Evolutionary conservation across 2,888 invertebrate species (phyloP).

Genomic region (Bombylius major): DNA sequence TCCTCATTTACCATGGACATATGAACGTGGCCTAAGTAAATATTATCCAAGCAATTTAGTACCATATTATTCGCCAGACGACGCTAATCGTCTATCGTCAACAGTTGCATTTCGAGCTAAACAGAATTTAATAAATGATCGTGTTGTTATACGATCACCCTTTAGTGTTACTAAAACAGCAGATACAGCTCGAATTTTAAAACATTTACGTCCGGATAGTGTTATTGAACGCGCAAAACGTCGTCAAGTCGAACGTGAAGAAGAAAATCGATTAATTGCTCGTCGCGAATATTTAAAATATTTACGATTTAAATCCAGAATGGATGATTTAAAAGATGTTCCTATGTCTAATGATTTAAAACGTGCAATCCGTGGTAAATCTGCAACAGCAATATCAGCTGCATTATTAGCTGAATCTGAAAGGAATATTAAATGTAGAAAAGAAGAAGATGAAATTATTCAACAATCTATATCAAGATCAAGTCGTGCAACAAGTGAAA

Average conservation of each 20-base stretch:
- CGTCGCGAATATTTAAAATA: constrained; percentile 33
- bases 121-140: constrained; percentile 43
- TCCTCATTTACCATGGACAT: constrained; percentile 60
- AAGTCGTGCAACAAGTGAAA: constrained; percentile 26
- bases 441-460: constrained; percentile 28
- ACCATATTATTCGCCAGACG: constrained; percentile 52
- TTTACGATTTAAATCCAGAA: constrained; percentile 30
- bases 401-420: constrained; percentile 48
- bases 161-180: constrained; percentile 41
- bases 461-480: constrained; percentile 26
- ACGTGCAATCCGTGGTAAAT: constrained; percentile 52
- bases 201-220: constrained; percentile 37
- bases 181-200: constrained; percentile 40
- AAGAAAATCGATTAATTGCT: constrained; percentile 47
- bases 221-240: constrained; percentile 35
- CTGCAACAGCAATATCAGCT: constrained; percentile 59
- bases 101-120: constrained; percentile 57
- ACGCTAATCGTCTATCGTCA: constrained; percentile 51
- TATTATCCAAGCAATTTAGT: constrained; percentile 53
- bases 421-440: constrained; percentile 33
- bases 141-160: constrained; percentile 33
- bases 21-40: constrained; percentile 54
- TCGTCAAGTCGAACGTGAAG: constrained; percentile 35
- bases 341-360: constrained; percentile 40
- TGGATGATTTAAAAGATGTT: constrained; percentile 40